Conservation (phyloP, 2,797 vertebrate genomes). For the Poeciliopsis presidionis region DNA sequence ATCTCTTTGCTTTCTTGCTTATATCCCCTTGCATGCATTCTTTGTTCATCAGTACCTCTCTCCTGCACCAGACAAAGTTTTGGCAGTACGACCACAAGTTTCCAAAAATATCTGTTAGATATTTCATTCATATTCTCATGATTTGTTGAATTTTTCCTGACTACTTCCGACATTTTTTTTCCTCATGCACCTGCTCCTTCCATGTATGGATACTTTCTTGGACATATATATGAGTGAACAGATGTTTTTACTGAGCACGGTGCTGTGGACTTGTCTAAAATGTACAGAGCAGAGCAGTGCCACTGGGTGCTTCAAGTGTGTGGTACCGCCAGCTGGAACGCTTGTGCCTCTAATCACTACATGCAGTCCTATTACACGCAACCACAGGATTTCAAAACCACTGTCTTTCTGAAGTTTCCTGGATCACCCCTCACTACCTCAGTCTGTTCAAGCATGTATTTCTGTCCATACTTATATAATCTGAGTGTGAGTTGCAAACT, state of each 20-base stretch:
- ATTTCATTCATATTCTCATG: constrained; percentile 29
- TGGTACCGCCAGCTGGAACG: constrained; percentile 54
- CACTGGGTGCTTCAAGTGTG: constrained; percentile 39
- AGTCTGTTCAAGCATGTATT: constrained; percentile 8
- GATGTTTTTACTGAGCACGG: constrained; percentile 41
- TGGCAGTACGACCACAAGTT: constrained; percentile 34
- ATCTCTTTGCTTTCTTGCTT: constrained; percentile 59
- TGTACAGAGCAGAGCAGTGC: constrained; percentile 18
- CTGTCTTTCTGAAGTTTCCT: constrained; percentile 38
- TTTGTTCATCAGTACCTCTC: constrained; percentile 38
- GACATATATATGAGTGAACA: constrained; percentile 47
- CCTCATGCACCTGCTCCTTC: not conserved
- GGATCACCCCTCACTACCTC: constrained; percentile 23
- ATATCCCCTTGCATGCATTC: constrained; percentile 43
- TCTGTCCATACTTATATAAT: constrained; percentile 18
- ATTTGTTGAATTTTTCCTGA: constrained; percentile 12
- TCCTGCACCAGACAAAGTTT: constrained; percentile 40
- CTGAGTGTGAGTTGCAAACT: constrained; percentile 14
- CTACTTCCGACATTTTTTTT: constrained; percentile 14
- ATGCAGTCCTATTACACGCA: constrained; percentile 58
- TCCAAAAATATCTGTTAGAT: not conserved
- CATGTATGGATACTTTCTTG: constrained; percentile 53
- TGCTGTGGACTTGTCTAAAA: constrained; percentile 22
- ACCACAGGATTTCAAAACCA: constrained; percentile 52
- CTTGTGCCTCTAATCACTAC: constrained; percentile 61